Conservation (phyloP, 1,140 invertebrate species). For the Drosophila funebris region DNA sequence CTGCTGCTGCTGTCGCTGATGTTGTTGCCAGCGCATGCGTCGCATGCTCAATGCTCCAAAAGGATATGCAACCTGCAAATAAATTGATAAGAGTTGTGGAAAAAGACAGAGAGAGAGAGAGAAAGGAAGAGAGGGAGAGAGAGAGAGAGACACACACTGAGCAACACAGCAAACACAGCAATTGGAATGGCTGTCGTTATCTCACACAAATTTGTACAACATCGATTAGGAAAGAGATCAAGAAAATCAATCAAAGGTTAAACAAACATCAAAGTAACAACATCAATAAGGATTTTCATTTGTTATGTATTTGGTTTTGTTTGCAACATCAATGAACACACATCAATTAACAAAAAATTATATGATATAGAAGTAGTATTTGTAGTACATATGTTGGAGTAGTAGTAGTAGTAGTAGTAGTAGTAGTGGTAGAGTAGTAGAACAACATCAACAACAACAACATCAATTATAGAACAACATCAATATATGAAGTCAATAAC, state of each 20-base stretch:
- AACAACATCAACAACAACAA: slow-evolving; percentile 79
- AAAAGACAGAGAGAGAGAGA: slow-evolving; percentile 29
- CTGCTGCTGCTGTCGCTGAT: slow-evolving; percentile 32
- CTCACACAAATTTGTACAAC: slow-evolving; percentile 41
- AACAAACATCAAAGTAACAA: slow-evolving; percentile 57
- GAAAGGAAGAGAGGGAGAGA: slow-evolving; percentile 4
- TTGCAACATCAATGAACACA: slow-evolving; percentile 52
- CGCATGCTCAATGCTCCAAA: slow-evolving; percentile 57
- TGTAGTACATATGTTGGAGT: slow-evolving; percentile 34
- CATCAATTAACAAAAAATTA: slow-evolving; percentile 52
- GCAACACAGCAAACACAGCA: slow-evolving; percentile 31
- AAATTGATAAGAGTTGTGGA: slow-evolving; percentile 51
- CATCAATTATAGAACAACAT: slow-evolving; percentile 77
- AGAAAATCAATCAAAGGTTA: slow-evolving; percentile 20
- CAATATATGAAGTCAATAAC: slow-evolving; percentile 72
- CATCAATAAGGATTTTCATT: slow-evolving; percentile 51
- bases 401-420: slow-evolving; percentile 37
- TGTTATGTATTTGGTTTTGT: not conserved
- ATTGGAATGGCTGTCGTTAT: slow-evolving; percentile 12
- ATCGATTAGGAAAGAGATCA: slow-evolving; percentile 36
- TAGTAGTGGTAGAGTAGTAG: slow-evolving; percentile 64
- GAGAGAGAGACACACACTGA: slow-evolving; percentile 25
- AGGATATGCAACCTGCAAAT: slow-evolving; percentile 65
- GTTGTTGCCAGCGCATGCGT: slow-evolving; percentile 67
- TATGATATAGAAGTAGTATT: slow-evolving; percentile 60